A percentile compares a stretch with the other conserved stretches of the same genome.
Conservation (phyloP, 2,888 invertebrate genomes). For the Lycia hirtaria region DNA sequence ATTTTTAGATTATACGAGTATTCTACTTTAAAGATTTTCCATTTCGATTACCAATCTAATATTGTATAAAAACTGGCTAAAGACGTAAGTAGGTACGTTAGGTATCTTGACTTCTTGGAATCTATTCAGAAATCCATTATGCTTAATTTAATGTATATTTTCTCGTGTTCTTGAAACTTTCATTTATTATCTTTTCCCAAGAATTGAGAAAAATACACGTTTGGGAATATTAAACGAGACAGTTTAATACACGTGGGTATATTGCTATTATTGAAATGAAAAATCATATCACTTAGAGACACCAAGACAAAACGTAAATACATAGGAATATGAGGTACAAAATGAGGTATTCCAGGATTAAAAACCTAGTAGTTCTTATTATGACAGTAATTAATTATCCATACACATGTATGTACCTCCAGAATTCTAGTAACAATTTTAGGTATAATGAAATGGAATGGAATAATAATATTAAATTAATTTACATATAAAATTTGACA, state of each 20-base stretch:
- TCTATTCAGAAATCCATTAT: conserved; percentile 3
- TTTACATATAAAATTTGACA: no score
- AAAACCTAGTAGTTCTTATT: no score
- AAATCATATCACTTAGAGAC: not conserved
- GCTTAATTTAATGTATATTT: conserved; percentile 1
- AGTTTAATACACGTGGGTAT: not conserved
- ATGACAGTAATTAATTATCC: no score
- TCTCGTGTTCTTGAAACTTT: not conserved
- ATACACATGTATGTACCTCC: no score
- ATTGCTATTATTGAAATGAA: not conserved
- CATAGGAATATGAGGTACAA: no score
- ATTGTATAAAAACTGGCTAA: not conserved
- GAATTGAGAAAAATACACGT: not conserved
- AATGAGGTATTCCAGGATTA: no score
- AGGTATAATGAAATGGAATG: no score
- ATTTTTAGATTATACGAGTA: no score
- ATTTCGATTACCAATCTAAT: not conserved
- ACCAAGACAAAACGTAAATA: no score
- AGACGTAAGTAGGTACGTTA: no score
- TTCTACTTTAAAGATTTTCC: not conserved
- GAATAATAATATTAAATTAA: no score
- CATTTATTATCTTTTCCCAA: conserved; percentile 4
- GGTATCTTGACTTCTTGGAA: not conserved
- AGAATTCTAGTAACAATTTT: no score
- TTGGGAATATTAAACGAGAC: not conserved